Base-by-base conservation (phyloP, 2,113 vertebrate genomes). In the Ochotona princeps region DNA sequence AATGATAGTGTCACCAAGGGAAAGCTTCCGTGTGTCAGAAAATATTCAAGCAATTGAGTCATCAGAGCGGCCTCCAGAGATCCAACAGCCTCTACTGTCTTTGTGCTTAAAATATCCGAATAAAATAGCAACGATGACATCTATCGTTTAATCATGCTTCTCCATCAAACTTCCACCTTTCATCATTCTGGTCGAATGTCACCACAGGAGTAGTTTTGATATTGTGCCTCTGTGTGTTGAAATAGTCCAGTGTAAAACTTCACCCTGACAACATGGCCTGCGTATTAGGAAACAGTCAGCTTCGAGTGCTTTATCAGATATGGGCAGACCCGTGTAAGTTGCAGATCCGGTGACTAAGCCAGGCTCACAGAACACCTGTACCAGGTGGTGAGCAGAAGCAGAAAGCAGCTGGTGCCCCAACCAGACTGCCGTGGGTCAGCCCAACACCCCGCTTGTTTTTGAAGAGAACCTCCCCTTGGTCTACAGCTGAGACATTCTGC, bases 91-190 rank as follows among this genome's bases (percentile, higher is more conserved):
- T 81, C 92, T 76, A 35, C 66, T 94, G 87, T 91, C 89, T 92
- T 73, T 88, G 35, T 49, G 26, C 44, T 81, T 89, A 87, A 83
- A 96, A 89, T 93, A 93, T 21, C 87, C 89, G 93, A 92, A 92
- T 65, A 83, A 80, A 93, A 57, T 51, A 57, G 44, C 51, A 54
- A 25, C 78, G 96, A 87, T 93, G 90, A 94, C 76, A 95, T 80
- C 7, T 90, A 91, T 89, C 79, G 81, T 93, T 94, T 87, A 95
- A 82, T 91, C 67, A 80, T 67, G 61, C 44, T 51, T 92, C 47
- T 72, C 60, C 84, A 76, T 74, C 76, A 47, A 91, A 89, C 76
- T 69, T 67, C 63, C 4, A 23, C 72, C 66, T 95, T 49, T 96
- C 81, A 65, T 83, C 84, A 54, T 67, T 79, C 81, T 51, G 61